Conservation (phyloP, 2,888 invertebrate species). For the Eueremaeus valkanovi region DNA sequence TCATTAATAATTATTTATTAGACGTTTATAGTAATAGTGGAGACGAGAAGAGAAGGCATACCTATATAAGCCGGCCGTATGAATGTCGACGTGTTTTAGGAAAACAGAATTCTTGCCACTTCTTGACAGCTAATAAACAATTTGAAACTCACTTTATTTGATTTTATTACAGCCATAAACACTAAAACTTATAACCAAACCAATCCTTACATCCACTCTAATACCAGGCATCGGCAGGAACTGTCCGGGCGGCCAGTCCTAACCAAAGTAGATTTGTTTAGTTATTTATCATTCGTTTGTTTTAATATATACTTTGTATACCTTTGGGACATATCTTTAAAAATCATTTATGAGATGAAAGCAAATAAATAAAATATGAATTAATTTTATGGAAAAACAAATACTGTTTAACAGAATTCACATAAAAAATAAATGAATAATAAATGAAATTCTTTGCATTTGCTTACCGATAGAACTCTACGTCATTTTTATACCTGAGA, state of each 20-base stretch:
- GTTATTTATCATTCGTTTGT: not conserved
- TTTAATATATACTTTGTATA: conserved; percentile 10
- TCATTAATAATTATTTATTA: not conserved
- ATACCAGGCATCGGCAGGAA: conserved; percentile 75
- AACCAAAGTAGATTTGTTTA: not conserved
- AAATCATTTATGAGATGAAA: not conserved
- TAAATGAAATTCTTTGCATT: not conserved
- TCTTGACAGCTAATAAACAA: conserved; percentile 59
- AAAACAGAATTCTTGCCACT: conserved; percentile 64
- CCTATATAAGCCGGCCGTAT: conserved; percentile 70
- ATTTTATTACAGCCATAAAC: not conserved
- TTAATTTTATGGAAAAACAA: not conserved
- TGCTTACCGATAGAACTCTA: conserved; percentile 81
- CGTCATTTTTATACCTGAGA: conserved; percentile 74
- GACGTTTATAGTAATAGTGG: not conserved
- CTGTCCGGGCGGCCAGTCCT: conserved; percentile 73
- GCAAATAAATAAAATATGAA: not conserved
- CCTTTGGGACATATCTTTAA: conserved; percentile 41
- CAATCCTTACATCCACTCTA: conserved; percentile 72
- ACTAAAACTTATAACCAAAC: not conserved
- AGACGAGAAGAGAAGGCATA: conserved; percentile 51
- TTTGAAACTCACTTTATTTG: not conserved
- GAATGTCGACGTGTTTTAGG: conserved; percentile 64
- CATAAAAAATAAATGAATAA: not conserved
- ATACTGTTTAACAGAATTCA: conserved; percentile 15